Conservation (phyloP, 1,140 invertebrate species). For the Lordiphosa collinella region DNA sequence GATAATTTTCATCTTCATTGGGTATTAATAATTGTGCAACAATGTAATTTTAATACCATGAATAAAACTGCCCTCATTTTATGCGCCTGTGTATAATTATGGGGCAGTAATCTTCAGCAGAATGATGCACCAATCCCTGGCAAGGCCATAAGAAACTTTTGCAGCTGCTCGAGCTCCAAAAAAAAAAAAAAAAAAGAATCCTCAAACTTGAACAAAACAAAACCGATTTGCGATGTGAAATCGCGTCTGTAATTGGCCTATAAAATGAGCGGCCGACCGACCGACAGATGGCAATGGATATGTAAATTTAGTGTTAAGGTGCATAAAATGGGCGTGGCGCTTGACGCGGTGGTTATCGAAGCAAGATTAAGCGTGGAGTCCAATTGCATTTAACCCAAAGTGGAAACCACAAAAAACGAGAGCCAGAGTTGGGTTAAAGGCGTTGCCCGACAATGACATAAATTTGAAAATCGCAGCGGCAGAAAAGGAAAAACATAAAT, state of each 20-base stretch:
- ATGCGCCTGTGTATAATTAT: slow-evolving; percentile 5
- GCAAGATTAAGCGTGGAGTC: slow-evolving; percentile 32
- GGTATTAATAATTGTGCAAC: slow-evolving; percentile 3
- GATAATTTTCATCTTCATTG: slow-evolving; percentile 4
- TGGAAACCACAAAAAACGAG: not conserved
- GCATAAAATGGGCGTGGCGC: slow-evolving; percentile 60
- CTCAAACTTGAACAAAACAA: slow-evolving; percentile 1
- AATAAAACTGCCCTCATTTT: slow-evolving; percentile 3
- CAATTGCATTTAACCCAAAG: slow-evolving; percentile 51
- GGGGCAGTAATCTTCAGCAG: not conserved
- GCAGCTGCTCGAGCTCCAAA: slow-evolving; percentile 13
- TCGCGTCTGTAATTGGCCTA: slow-evolving; percentile 41
- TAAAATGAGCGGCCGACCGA: slow-evolving; percentile 20
- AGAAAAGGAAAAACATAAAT: slow-evolving; percentile 50
- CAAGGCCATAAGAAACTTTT: slow-evolving; percentile 4
- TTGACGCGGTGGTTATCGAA: slow-evolving; percentile 25
- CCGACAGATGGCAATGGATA: slow-evolving; percentile 14
- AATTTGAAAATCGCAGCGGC: slow-evolving; percentile 21
- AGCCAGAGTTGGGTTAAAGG: slow-evolving; percentile 10
- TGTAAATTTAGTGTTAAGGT: slow-evolving; percentile 68
- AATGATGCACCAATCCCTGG: slow-evolving; percentile 7
- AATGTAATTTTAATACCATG: slow-evolving; percentile 2
- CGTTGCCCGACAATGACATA: slow-evolving; percentile 50
- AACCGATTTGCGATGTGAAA: slow-evolving; percentile 39
- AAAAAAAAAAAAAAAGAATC: not conserved